Conservation (phyloP, 2,113 vertebrate species). For the Tympanuchus pallidicinctus region DNA sequence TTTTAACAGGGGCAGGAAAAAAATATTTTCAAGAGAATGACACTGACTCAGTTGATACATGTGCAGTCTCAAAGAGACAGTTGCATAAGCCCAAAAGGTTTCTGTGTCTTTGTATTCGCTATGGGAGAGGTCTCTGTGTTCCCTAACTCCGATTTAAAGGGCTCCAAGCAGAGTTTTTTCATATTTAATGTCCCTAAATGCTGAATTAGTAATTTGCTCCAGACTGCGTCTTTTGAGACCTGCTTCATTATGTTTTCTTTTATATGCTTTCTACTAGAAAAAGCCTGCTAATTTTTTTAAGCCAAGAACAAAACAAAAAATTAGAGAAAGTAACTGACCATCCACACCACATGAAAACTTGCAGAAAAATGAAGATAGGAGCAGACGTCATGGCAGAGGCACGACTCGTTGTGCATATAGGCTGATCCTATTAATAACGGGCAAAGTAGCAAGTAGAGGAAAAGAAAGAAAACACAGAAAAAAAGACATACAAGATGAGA, state of each 20-base stretch:
- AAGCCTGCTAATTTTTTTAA: conserved; percentile 56
- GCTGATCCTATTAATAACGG: conserved; percentile 90
- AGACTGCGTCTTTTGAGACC: conserved; percentile 20
- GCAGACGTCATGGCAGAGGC: conserved; percentile 82
- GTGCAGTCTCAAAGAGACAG: background rate
- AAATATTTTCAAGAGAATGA: background rate
- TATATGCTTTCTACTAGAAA: conserved; percentile 24
- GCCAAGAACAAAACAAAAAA: conserved; percentile 75
- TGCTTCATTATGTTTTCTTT: background rate
- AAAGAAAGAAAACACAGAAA: conserved; percentile 83
- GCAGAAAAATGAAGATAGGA: conserved; percentile 91
- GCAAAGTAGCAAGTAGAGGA: conserved; percentile 85
- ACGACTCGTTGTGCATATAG: conserved; percentile 89
- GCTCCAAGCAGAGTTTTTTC: conserved; percentile 1
- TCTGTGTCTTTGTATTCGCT: background rate
- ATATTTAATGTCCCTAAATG: conserved; percentile 39
- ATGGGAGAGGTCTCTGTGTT: background rate
- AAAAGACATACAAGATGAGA: conserved; percentile 85
- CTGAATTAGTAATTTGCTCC: conserved; percentile 26
- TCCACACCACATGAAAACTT: conserved; percentile 93
- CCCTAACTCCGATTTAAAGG: conserved; percentile 39
- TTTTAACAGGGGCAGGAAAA: background rate
- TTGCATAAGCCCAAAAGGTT: background rate
- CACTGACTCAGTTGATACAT: background rate
- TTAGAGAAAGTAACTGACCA: conserved; percentile 91